These are phyloP conservation scores for Pangasius macronema DNA, from an alignment of 2,797 vertebrate species.

Conservation along the genomic window DNA sequence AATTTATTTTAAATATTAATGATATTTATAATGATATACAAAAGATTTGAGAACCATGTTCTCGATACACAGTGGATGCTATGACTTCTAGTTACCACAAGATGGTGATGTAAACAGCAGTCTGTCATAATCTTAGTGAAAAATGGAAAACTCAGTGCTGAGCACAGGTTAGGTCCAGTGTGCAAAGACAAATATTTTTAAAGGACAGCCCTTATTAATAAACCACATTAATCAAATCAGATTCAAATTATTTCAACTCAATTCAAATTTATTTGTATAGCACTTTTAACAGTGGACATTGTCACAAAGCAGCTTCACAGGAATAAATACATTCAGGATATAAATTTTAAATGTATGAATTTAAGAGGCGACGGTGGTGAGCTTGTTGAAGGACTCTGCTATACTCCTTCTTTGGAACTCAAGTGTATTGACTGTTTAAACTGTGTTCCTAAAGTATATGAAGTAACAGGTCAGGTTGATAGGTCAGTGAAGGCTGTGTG, in stretches of 20 bases:
- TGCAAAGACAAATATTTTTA: background rate
- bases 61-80: background rate
- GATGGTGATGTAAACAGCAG: constrained; percentile 58
- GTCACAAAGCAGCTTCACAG: no score
- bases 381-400: no score
- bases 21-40: background rate
- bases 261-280: no score
- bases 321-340: no score
- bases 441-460: no score
- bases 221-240: background rate
- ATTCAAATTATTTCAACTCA: background rate
- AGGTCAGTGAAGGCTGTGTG: no score
- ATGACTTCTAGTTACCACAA: constrained; percentile 58
- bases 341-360: no score
- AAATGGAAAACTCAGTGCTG: background rate
- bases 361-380: no score
- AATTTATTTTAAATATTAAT: background rate
- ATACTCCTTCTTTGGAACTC: no score
- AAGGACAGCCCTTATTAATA: background rate
- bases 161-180: background rate
- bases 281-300: no score
- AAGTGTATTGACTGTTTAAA: no score
- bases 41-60: background rate
- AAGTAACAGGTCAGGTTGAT: background rate
- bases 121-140: constrained; percentile 29